These are phyloP conservation scores for Dermolepida albohirtum DNA, from an alignment of 2,888 invertebrate species.

Conservation along the genomic window DNA sequence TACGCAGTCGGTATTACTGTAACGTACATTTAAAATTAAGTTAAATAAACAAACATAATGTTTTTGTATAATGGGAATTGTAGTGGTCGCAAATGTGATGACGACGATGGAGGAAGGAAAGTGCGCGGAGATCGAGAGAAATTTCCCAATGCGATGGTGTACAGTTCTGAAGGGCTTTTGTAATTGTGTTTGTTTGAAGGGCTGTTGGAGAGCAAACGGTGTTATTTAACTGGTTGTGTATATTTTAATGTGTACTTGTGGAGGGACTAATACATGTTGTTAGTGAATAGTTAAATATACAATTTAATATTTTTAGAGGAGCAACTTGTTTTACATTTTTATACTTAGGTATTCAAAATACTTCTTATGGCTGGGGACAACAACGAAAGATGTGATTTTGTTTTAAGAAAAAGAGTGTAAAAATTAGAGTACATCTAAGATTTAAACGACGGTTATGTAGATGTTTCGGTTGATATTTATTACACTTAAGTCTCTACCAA, in stretches of 20 bases:
- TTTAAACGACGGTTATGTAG: too few relatives aligned
- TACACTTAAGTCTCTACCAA: too few relatives aligned
- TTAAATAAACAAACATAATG: conserved; percentile 21
- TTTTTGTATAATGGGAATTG: conserved; percentile 21
- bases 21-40: conserved; percentile 26
- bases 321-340: too few relatives aligned
- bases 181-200: conserved; percentile 38
- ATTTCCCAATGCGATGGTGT: conserved; percentile 14
- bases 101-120: conserved; percentile 1
- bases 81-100: conserved; percentile 1
- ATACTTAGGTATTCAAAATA: too few relatives aligned
- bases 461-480: too few relatives aligned
- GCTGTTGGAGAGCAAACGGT: conserved; percentile 29
- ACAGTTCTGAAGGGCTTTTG: conserved; percentile 17
- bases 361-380: too few relatives aligned
- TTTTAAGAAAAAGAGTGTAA: too few relatives aligned
- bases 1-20: conserved; percentile 9
- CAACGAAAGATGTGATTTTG: too few relatives aligned
- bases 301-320: too few relatives aligned
- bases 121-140: conserved; percentile 13
- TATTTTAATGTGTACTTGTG: not conserved
- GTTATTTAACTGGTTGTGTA: conserved; percentile 28
- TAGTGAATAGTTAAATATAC: not conserved
- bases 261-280: not conserved
- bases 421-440: too few relatives aligned